Evolutionary conservation across 2,113 vertebrate genomes (phyloP).

Genomic region (Protomyctophum bolini): DNA sequence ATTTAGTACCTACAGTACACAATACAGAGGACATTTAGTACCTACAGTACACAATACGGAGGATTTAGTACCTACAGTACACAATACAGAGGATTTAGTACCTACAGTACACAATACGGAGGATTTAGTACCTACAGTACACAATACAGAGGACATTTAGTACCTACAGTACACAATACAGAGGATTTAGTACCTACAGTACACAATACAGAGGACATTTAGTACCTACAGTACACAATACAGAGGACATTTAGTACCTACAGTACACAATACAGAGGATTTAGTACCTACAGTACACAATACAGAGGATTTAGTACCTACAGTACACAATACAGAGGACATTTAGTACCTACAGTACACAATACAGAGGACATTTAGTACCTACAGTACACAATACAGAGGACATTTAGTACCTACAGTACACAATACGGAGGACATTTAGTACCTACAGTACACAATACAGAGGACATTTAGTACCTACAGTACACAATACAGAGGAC

Average conservation of each 20-base stretch:
- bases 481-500: conserved; percentile 57
- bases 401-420: conserved; percentile 88
- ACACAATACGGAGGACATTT: conserved; percentile 74
- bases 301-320: conserved; percentile 87
- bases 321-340: conserved; percentile 57
- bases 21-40: conserved; percentile 81
- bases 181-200: conserved; percentile 91
- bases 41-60: conserved; percentile 76
- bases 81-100: conserved; percentile 92
- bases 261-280: conserved; percentile 72
- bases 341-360: conserved; percentile 86
- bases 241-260: conserved; percentile 87
- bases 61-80: too few relatives aligned
- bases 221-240: conserved; percentile 80
- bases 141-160: conserved; percentile 43
- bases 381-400: conserved; percentile 76
- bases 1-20: conserved; percentile 86
- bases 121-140: conserved; percentile 89
- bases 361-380: conserved; percentile 81
- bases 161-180: too few relatives aligned
- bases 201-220: conserved; percentile 74
- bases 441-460: conserved; percentile 80
- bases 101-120: conserved; percentile 76
- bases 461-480: conserved; percentile 87
- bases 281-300: conserved; percentile 85